A percentile compares a stretch with the other conserved stretches of the same genome.
Evolutionary conservation across 1,140 invertebrate genomes (phyloP).

Genomic region (Cydia amplana): DNA sequence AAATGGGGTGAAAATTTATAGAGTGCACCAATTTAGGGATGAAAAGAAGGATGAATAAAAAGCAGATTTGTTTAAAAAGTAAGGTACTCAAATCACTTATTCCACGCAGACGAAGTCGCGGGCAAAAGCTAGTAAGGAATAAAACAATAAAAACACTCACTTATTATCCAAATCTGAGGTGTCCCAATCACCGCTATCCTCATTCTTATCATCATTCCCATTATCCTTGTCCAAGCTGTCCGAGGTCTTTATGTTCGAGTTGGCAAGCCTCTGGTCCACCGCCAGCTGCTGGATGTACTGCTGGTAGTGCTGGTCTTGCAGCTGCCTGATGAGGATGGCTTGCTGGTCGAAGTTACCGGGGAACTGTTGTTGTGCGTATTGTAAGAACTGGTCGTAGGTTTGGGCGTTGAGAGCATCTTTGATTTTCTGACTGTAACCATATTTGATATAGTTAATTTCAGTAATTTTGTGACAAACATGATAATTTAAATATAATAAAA

Average conservation of each 20-base stretch:
- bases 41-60: too few species aligned
- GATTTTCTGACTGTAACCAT: conserved; percentile 86
- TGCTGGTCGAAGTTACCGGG: conserved; percentile 95
- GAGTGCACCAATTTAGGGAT: too few species aligned
- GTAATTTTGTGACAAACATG: too few species aligned
- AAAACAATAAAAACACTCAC: not conserved
- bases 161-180: conserved; percentile 16
- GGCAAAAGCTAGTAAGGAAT: too few species aligned
- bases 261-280: conserved; percentile 80
- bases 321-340: conserved; percentile 92
- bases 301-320: conserved; percentile 98
- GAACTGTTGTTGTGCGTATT: conserved; percentile 97
- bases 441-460: conserved; percentile 43
- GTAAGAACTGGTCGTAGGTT: conserved; percentile 94
- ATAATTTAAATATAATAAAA: too few species aligned
- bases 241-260: conserved; percentile 53
- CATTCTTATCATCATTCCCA: conserved; percentile 46
- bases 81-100: too few species aligned
- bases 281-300: conserved; percentile 96
- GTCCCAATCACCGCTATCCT: conserved; percentile 39
- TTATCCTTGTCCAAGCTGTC: conserved; percentile 50
- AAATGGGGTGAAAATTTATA: too few species aligned
- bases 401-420: conserved; percentile 98
- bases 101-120: too few species aligned
- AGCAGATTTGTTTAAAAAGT: too few species aligned